A percentile compares a stretch with the other conserved stretches of the same genome.
Evolutionary conservation across 2,113 vertebrate genomes (phyloP).

Genomic region (Muntiacus reevesi): DNA sequence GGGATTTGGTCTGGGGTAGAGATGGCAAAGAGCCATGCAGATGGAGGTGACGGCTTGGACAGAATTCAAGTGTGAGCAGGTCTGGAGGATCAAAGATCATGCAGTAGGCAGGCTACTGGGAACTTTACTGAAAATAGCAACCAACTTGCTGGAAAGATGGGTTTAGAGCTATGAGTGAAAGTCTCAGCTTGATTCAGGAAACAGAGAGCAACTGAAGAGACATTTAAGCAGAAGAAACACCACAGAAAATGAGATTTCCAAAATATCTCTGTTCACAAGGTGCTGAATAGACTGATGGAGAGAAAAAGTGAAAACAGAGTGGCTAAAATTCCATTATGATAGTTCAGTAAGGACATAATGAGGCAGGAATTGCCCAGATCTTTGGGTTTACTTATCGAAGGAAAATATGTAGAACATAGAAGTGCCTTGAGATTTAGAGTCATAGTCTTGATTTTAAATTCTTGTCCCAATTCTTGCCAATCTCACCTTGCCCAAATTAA

Average conservation of each 20-base stretch:
- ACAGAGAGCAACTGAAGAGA: not conserved
- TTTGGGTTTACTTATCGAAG: not conserved
- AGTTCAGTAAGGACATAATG: not conserved
- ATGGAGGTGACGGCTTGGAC: not conserved
- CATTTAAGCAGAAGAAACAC: not conserved
- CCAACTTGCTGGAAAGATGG: not conserved
- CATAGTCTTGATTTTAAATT: not conserved
- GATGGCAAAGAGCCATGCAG: too few relatives aligned
- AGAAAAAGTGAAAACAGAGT: not conserved
- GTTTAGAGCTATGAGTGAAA: not conserved
- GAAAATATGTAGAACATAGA: not conserved
- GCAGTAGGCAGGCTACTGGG: not conserved
- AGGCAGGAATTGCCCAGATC: not conserved
- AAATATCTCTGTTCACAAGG: not conserved
- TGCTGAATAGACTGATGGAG: not conserved
- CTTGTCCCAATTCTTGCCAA: not conserved
- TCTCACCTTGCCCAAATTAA: not conserved
- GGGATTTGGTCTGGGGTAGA: not conserved
- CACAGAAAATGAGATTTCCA: not conserved
- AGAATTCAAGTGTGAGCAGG: not conserved
- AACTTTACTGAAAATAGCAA: not conserved
- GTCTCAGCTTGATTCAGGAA: not conserved
- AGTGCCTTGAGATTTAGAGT: not conserved
- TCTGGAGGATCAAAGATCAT: not conserved
- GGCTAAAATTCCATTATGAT: not conserved